Evolutionary conservation across 2,888 invertebrate genomes (phyloP).

Genomic region (Nymphalis polychloros): DNA sequence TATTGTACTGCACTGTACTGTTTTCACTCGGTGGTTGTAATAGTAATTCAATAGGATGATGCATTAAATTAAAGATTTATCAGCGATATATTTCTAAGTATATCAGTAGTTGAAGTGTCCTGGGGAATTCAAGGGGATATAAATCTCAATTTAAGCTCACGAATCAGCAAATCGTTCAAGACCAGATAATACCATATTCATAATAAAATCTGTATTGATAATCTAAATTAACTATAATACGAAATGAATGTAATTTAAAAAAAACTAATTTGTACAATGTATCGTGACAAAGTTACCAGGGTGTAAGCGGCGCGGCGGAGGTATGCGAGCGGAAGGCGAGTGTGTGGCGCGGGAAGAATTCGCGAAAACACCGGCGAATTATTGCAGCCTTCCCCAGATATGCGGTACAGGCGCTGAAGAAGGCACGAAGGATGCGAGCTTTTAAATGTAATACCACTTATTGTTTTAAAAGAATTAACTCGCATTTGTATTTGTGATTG

Average conservation of each 20-base stretch:
- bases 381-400: slow-evolving; percentile 67
- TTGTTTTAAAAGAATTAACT: too few relatives aligned
- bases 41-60: too few relatives aligned
- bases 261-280: slow-evolving; percentile 5
- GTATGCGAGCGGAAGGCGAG: slow-evolving; percentile 27
- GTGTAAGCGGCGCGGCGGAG: slow-evolving; percentile 10
- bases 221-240: background rate
- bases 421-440: background rate
- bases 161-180: too few relatives aligned
- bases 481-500: too few relatives aligned
- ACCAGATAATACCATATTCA: too few relatives aligned
- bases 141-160: too few relatives aligned
- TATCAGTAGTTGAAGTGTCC: too few relatives aligned
- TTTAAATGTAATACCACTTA: background rate
- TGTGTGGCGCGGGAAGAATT: slow-evolving; percentile 62
- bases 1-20: too few relatives aligned
- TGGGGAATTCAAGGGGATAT: too few relatives aligned
- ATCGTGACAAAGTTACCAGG: slow-evolving; percentile 18
- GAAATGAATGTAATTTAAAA: background rate
- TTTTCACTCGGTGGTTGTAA: too few relatives aligned
- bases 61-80: too few relatives aligned
- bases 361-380: slow-evolving; percentile 74
- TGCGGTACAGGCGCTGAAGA: slow-evolving; percentile 50
- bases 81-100: too few relatives aligned
- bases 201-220: background rate